These are phyloP conservation scores for Forbesichthys papilliferus DNA, from an alignment of 2,113 vertebrate genomes.

Conservation along the genomic window DNA sequence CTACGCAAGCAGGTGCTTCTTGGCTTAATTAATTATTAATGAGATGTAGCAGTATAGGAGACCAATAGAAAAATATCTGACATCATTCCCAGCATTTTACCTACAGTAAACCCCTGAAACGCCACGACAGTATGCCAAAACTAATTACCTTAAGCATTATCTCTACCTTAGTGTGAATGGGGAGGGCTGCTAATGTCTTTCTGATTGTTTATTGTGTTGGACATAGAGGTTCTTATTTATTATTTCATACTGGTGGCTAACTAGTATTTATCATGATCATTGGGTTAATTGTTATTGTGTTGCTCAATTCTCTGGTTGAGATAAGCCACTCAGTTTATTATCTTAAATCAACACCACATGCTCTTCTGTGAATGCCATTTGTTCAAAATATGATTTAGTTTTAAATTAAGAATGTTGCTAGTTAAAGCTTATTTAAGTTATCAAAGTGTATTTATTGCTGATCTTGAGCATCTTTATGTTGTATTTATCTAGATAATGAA, in stretches of 20 bases:
- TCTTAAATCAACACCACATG: slow-evolving; percentile 76
- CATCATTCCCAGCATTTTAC: too few species aligned
- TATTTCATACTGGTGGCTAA: too few species aligned
- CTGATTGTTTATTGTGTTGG: not conserved
- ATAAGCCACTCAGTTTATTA: slow-evolving; percentile 79
- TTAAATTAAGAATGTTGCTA: slow-evolving; percentile 80
- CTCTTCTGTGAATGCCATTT: slow-evolving; percentile 47
- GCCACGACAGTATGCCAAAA: too few species aligned
- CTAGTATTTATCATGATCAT: not conserved
- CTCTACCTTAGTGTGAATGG: too few species aligned
- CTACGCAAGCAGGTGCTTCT: too few species aligned
- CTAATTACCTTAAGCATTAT: too few species aligned
- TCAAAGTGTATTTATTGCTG: slow-evolving; percentile 96
- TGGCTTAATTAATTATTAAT: too few species aligned
- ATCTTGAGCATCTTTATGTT: slow-evolving; percentile 88
- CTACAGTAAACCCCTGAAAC: too few species aligned
- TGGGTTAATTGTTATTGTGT: not conserved
- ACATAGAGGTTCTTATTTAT: too few species aligned
- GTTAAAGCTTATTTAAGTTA: slow-evolving; percentile 97
- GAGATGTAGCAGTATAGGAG: too few species aligned
- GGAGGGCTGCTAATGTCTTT: too few species aligned
- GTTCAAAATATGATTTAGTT: slow-evolving; percentile 53
- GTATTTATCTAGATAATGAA: slow-evolving; percentile 94
- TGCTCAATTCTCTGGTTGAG: slow-evolving; percentile 63
- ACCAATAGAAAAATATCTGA: too few species aligned